Conservation (phyloP, 2,113 vertebrate species). For the Hippolais icterina region DNA sequence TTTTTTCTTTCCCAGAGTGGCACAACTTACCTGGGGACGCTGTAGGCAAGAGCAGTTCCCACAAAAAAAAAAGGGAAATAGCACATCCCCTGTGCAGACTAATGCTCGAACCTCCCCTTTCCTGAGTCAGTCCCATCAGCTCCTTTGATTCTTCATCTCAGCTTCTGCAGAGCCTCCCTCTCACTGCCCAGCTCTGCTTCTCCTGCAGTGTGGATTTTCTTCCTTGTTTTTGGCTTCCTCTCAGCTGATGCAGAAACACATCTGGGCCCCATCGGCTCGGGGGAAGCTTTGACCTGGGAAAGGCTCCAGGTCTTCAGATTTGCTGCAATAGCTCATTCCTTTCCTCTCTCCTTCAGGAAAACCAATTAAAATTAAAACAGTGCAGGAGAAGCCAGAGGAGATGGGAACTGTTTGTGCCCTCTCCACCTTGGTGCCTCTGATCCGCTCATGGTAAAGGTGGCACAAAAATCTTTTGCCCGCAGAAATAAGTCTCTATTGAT, state of each 20-base stretch:
- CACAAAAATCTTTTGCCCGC: background rate
- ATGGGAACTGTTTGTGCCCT: background rate
- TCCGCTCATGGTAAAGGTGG: background rate
- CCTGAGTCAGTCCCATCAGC: background rate
- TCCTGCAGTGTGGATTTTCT: background rate
- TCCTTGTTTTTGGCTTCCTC: background rate
- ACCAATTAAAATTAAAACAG: background rate
- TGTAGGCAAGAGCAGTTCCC: background rate
- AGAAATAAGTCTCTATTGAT: background rate
- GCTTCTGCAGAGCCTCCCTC: background rate
- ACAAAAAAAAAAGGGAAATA: background rate
- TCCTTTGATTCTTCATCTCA: background rate
- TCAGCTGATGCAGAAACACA: background rate
- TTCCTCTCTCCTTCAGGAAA: background rate
- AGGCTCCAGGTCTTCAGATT: conserved; percentile 4
- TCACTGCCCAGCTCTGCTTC: background rate
- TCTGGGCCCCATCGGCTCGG: background rate
- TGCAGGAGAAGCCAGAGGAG: background rate
- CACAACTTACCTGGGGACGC: background rate
- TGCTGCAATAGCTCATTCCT: conserved; percentile 5
- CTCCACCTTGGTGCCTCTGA: fast-evolving
- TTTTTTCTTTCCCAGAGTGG: background rate
- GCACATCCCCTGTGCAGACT: fast-evolving
- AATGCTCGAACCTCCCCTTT: background rate
- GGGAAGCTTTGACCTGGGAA: conserved; percentile 39